Percentiles rank a stretch among this genome's conserved stretches.
Evolutionary conservation across 2,797 vertebrate species (phyloP).

Genomic region (Bovichtus diacanthus): DNA sequence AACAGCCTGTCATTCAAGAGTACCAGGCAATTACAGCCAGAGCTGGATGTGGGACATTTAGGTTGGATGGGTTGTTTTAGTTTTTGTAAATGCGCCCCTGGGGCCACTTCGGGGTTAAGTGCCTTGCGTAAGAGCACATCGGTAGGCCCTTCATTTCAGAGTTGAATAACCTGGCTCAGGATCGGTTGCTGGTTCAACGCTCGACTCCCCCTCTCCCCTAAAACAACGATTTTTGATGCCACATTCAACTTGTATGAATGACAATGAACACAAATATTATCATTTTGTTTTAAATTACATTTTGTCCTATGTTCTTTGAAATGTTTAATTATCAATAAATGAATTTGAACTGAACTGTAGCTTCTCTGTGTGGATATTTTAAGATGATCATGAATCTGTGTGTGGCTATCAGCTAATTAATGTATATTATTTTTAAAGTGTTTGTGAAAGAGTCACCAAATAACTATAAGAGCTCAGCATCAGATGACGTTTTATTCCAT

Average conservation of each 20-base stretch:
- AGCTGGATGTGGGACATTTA: constrained; percentile 64
- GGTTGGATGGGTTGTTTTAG: constrained; percentile 56
- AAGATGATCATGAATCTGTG: neutral
- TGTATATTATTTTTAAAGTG: constrained; percentile 9
- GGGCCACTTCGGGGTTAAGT: constrained; percentile 79
- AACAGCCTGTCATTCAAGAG: constrained; percentile 50
- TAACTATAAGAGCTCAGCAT: constrained; percentile 55
- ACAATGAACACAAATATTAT: constrained; percentile 74
- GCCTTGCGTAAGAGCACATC: constrained; percentile 82
- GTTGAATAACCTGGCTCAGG: constrained; percentile 77
- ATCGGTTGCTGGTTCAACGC: constrained; percentile 81
- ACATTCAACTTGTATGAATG: constrained; percentile 80
- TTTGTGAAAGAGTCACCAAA: constrained; percentile 38
- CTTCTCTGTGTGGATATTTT: constrained; percentile 59
- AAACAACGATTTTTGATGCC: constrained; percentile 72
- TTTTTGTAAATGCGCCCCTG: constrained; percentile 66
- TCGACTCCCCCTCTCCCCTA: constrained; percentile 46
- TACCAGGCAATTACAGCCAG: constrained; percentile 60
- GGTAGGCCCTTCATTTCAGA: constrained; percentile 75
- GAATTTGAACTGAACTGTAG: constrained; percentile 61
- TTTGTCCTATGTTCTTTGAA: constrained; percentile 81
- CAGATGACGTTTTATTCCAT: constrained; percentile 81
- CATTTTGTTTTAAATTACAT: constrained; percentile 81
- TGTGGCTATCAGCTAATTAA: neutral
- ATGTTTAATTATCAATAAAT: constrained; percentile 85